Evolutionary conservation across 2,797 vertebrate genomes (phyloP).

Genomic region (Smutsia gigantea): DNA sequence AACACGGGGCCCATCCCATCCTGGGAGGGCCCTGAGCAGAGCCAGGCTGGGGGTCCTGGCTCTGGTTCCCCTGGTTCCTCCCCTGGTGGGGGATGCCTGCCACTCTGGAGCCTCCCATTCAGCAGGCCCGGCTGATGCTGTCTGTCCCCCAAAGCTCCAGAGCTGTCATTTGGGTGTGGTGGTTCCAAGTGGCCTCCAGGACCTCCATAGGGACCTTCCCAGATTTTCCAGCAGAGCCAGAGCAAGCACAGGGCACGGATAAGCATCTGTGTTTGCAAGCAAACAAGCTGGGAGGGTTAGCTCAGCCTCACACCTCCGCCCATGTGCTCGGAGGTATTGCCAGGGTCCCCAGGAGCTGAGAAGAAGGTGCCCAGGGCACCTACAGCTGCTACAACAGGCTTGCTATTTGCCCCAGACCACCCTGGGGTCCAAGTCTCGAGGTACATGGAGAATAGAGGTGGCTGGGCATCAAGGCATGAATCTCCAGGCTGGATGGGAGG

Average conservation of each 20-base stretch:
- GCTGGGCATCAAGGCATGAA: accelerated
- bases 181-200: background rate
- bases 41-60: accelerated
- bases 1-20: background rate
- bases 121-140: background rate
- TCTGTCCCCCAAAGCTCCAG: background rate
- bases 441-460: background rate
- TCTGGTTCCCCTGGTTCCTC: accelerated
- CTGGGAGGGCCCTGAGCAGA: background rate
- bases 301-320: background rate
- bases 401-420: background rate
- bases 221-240: background rate
- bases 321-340: constrained; percentile 44
- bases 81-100: background rate
- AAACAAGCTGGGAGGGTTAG: background rate
- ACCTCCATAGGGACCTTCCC: background rate
- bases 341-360: constrained; percentile 33
- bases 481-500: too few relatives aligned
- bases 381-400: too few relatives aligned
- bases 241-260: background rate
- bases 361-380: background rate
- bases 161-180: background rate
- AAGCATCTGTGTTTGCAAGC: background rate
- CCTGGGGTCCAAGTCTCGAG: background rate
- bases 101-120: background rate